Conservation (phyloP, 1,140 invertebrate genomes). For the Microplitis demolitor region DNA sequence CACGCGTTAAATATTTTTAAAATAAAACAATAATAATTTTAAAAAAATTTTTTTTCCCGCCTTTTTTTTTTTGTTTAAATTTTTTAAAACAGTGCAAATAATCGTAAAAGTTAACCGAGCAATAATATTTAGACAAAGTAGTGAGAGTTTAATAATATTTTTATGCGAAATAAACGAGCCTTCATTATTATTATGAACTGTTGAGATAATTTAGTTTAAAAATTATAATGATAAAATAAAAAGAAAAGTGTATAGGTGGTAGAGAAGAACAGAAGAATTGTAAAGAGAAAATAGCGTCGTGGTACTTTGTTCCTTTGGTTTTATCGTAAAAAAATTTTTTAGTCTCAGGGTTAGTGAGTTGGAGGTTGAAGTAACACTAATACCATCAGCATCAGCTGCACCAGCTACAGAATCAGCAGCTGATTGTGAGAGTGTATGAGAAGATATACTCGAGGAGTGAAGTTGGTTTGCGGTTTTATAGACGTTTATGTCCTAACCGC, state of each 20-base stretch:
- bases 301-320: not conserved
- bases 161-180: no score
- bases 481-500: not conserved
- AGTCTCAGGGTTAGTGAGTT: not conserved
- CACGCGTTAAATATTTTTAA: conserved; percentile 8
- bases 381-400: not conserved
- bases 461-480: not conserved
- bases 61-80: not conserved
- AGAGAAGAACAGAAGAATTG: no score
- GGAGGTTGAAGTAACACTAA: not conserved
- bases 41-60: not conserved
- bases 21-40: not conserved
- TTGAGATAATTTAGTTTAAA: no score
- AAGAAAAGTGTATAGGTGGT: no score
- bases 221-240: no score
- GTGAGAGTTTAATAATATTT: no score
- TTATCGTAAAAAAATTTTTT: not conserved
- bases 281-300: not conserved
- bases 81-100: no score
- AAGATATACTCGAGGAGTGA: not conserved
- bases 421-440: not conserved
- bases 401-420: not conserved
- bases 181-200: no score
- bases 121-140: no score
- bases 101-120: no score